Evolutionary conservation across 2,113 vertebrate genomes (phyloP).

Genomic region (Paramormyrops kingsleyae): DNA sequence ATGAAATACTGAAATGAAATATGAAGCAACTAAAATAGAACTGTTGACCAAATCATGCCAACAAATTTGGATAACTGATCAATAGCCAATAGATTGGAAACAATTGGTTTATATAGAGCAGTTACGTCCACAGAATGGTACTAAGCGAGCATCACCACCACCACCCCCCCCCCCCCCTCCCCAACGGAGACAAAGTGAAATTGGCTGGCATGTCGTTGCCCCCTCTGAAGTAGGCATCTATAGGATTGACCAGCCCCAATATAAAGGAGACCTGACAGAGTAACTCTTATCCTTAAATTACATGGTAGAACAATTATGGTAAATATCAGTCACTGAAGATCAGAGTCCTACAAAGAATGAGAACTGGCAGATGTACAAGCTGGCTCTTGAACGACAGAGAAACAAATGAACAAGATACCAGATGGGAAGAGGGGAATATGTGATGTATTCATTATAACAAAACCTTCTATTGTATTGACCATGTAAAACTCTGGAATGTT

Average conservation of each 20-base stretch:
- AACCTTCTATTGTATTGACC: not conserved
- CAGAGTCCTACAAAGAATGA: not conserved
- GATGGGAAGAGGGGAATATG: not conserved
- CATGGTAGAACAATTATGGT: not conserved
- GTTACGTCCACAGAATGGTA: not conserved
- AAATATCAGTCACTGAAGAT: not conserved
- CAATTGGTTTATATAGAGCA: not conserved
- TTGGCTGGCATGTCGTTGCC: not conserved
- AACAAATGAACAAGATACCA: not conserved
- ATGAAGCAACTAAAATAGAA: not conserved
- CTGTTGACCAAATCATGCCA: not conserved
- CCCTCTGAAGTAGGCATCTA: not conserved
- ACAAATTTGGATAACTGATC: not conserved
- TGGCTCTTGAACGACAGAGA: not conserved
- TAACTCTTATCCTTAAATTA: not conserved
- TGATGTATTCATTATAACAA: not conserved
- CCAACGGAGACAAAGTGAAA: too few species aligned
- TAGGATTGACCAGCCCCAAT: too few species aligned
- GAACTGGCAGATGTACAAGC: not conserved
- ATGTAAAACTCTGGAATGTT: not conserved
- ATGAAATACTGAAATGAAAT: not conserved
- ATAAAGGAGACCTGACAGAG: not conserved
- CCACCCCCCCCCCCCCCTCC: too few species aligned
- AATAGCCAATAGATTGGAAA: not conserved
- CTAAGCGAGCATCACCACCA: not conserved